Base-by-base conservation (phyloP, 1,140 invertebrate genomes). In the Harlomillsia oculata region DNA sequence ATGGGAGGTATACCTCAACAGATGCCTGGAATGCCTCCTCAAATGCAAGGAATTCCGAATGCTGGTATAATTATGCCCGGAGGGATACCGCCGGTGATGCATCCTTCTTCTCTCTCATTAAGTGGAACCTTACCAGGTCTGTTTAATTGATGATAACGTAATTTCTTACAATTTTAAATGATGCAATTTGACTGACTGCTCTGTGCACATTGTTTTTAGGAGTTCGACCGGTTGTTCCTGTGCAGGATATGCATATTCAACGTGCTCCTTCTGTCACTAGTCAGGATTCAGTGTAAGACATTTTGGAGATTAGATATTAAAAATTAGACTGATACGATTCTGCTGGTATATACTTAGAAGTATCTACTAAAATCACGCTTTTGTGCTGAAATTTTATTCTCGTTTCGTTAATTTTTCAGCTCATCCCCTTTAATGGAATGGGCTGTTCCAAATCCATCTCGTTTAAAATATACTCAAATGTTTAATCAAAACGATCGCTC, bases 391-490 rank as follows among this genome's bases (percentile, higher is more conserved):
- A n/a, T n/a, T n/a, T 36, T 11, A 34, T 25, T 20, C 2, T 16
- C 28, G 1, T 6, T 29, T 50, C 18, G 9, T 34, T 13, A 29
- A 32, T 50, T 39, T 50, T 49, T 49, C 36, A 56, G 65, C 20
- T 41, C 39, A 20, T 64, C 64, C 9, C 65, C 65, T 32, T 45
- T 67, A 29, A 58, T 62, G 37, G 85, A 88, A 64, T 96, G 92
- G 91, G 80, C 85, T 0, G 84, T 97, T 52, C 89, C 90, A 14
- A 90, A 94, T 68, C 80, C 81, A 52, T 85, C 83, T 32, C 94
- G 92, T 72, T 75, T 96, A 39, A 94, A 93, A 71, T 97, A 95
- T 69, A 95, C 89, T 9, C 93, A 97, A 71, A 74, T 94, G 4
- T 97, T 97, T 71, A 97, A 97, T 72, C 83, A 83, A 2, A 85